A percentile compares a stretch with the other conserved stretches of the same genome.
Evolutionary conservation across 1,140 invertebrate genomes (phyloP).

Genomic region (Drosophila asahinai): DNA sequence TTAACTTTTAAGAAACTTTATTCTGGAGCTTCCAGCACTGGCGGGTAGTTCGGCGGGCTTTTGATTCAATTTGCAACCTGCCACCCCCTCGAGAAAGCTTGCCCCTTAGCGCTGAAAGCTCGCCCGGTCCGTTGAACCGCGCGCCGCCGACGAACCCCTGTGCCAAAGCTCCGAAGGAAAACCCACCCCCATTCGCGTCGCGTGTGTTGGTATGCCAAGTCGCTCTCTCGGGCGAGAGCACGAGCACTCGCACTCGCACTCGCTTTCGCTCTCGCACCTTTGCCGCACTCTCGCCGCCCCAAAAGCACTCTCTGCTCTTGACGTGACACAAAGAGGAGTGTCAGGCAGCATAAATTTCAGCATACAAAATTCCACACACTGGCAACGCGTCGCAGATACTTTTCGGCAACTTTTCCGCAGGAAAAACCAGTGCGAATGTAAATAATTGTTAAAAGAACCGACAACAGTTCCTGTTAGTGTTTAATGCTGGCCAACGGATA

Average conservation of each 20-base stretch:
- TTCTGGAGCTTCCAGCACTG: conserved; percentile 7
- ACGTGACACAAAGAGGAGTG: conserved; percentile 80
- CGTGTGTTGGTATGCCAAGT: conserved; percentile 70
- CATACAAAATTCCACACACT: conserved; percentile 78
- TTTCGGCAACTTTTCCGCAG: conserved; percentile 78
- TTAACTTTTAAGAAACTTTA: conserved; percentile 10
- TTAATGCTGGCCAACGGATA: conserved; percentile 35
- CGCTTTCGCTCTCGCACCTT: conserved; percentile 6
- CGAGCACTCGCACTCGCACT: conserved; percentile 17
- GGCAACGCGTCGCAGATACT: conserved; percentile 70
- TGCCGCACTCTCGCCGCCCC: conserved; percentile 11
- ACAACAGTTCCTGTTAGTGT: conserved; percentile 74
- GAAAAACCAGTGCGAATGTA: conserved; percentile 75
- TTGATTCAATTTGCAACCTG: conserved; percentile 28
- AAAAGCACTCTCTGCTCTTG: conserved; percentile 28
- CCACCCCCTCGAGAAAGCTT: conserved; percentile 26
- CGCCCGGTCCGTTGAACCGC: conserved; percentile 11
- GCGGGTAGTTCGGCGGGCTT: conserved; percentile 15
- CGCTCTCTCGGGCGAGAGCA: conserved; percentile 23
- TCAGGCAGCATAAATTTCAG: conserved; percentile 81
- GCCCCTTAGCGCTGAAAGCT: conserved; percentile 47
- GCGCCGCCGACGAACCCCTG: conserved; percentile 41
- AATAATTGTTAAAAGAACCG: conserved; percentile 62
- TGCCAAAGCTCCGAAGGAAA: conserved; percentile 44
- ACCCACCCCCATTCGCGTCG: conserved; percentile 31